Percentiles rank a stretch among this genome's conserved stretches.
phyloP scores from a whole-genome alignment of 2,113 vertebrate species.

The Podilymbus podiceps region DNA sequence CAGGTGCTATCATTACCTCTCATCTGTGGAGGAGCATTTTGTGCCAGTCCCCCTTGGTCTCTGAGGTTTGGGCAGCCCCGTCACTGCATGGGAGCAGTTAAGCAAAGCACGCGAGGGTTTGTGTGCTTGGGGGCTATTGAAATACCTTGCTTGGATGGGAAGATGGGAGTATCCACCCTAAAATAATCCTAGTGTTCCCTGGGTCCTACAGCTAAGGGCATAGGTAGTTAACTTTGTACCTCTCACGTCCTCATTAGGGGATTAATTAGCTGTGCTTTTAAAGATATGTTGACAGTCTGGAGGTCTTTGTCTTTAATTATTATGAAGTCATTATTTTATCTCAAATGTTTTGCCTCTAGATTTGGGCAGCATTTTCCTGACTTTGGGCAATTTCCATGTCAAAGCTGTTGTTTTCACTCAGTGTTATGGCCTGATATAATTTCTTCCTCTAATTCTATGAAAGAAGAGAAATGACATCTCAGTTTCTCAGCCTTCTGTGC shows the following conservation, averaged over 20 bases:
- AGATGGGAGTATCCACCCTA: neutral
- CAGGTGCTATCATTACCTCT: neutral
- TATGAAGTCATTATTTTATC: neutral
- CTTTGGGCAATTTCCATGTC: neutral
- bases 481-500: constrained; percentile 13
- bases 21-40: neutral
- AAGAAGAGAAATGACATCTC: constrained; percentile 20
- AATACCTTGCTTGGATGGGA: neutral
- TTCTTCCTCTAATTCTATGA: neutral
- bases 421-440: neutral
- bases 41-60: fast-evolving
- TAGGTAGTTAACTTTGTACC: neutral
- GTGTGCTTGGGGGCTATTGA: neutral
- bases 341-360: neutral
- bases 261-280: neutral
- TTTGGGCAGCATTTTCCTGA: neutral
- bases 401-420: constrained; percentile 16
- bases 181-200: neutral
- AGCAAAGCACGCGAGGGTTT: neutral
- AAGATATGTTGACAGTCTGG: neutral
- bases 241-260: neutral
- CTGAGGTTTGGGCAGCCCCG: neutral
- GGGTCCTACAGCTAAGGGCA: neutral
- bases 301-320: neutral
- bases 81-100: neutral